Percentiles rank a stretch among this genome's conserved stretches.
phyloP scores from a whole-genome alignment of 1,140 invertebrate genomes.

The Drosophila chauvacae region DNA sequence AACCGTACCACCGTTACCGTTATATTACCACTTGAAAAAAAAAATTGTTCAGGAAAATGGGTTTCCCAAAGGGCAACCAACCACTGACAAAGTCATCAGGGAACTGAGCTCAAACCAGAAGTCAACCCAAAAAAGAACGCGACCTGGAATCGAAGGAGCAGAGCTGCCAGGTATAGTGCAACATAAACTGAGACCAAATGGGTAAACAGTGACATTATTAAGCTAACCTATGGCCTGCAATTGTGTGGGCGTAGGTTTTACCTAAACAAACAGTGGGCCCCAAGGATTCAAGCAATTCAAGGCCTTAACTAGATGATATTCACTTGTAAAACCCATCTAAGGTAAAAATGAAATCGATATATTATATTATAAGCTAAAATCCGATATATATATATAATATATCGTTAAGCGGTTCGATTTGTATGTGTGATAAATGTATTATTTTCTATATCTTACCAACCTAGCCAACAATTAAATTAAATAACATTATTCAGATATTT shows the following conservation, averaged over 20 bases:
- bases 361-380: no score
- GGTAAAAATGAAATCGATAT: no score
- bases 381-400: no score
- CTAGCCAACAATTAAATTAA: no score
- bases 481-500: no score
- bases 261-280: constrained; percentile 24
- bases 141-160: background rate
- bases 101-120: constrained; percentile 36
- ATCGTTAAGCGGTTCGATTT: no score
- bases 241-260: constrained; percentile 6
- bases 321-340: no score
- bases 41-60: background rate
- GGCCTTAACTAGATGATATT: no score
- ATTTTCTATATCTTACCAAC: no score
- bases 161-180: constrained; percentile 8
- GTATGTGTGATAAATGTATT: no score
- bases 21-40: background rate
- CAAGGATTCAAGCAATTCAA: background rate
- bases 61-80: constrained; percentile 12
- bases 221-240: constrained; percentile 49
- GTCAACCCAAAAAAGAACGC: constrained; percentile 4
- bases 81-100: constrained; percentile 24
- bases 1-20: no score
- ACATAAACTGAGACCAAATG: constrained; percentile 58
- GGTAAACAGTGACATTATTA: constrained; percentile 73